Evolutionary conservation across 2,113 vertebrate species (phyloP), one percentile per base, ranked within the genome.

Genomic region (Myotis brandtii): DNA sequence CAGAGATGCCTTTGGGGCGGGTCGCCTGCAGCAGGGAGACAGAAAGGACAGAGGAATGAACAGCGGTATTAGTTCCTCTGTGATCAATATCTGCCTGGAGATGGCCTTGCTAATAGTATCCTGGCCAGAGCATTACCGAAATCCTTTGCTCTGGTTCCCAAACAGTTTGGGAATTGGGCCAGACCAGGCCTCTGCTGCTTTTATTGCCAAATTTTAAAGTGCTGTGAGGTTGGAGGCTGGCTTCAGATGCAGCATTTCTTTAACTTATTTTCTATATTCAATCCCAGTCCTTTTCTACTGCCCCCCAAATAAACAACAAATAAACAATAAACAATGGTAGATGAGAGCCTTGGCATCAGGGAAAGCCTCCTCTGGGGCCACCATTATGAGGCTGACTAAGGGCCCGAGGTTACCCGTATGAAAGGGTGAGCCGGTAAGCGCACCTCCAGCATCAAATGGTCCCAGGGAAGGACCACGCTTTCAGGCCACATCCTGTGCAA

Each of bases 71-170:
- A 11, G 14, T 40, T 86, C n/a, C 40, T 50, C 52, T 89, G 87
- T 62, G 72, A 94, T 94, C 93, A 86, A 32, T 93, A 81, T n/a
- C 84, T n/a, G 59, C 81, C 64, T 83, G 93, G 67, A 80, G 82
- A 93, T 50, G 56, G 66, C 67, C 70, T 91, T 79, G 32, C 72
- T 95, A 93, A 80, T 93, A 48, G 48, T 86, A 94, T 32, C 62
- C 48, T 27, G 48, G 77, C 62, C 86, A 86, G 73, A n/a, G 56
- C 86, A 86, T 86, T 94, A 43, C 79, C 6, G 17, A 95, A 91
- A 89, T 72, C 88, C 86, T 97, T 72, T 18, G 50, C 59, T 86
- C 66, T 32, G 46, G 34, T 73, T 92, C 91, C 62, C 87, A 90
- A 73, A 56, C 73, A 62, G 66, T 27, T 56, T 86, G 73, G 84